Evolutionary conservation across 2,888 invertebrate genomes (phyloP).

Genomic region (Brenthis hecate): DNA sequence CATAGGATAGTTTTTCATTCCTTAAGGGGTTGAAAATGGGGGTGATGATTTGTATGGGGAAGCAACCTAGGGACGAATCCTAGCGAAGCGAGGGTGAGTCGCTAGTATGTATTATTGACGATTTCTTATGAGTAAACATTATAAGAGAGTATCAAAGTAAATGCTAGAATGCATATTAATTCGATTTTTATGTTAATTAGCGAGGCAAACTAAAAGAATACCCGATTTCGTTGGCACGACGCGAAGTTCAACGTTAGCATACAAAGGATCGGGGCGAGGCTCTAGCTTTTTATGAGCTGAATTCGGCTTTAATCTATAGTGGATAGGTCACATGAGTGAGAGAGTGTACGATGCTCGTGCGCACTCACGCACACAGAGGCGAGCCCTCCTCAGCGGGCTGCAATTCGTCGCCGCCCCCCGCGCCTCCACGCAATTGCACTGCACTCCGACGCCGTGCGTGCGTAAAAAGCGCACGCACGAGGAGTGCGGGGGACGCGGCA

Average conservation of each 20-base stretch:
- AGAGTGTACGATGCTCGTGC: slow-evolving; percentile 54
- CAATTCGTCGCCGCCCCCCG: slow-evolving; percentile 71
- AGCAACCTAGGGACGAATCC: too few species aligned
- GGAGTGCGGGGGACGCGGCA: slow-evolving; percentile 66
- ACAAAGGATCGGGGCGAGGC: slow-evolving; percentile 69
- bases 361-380: slow-evolving; percentile 72
- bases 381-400: slow-evolving; percentile 75
- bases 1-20: too few species aligned
- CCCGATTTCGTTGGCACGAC: slow-evolving; percentile 59
- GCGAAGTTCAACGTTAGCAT: slow-evolving; percentile 73
- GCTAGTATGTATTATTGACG: too few species aligned
- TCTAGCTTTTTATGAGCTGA: slow-evolving; percentile 73
- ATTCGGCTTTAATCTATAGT: slow-evolving; percentile 71
- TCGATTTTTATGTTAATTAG: slow-evolving; percentile 60
- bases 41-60: too few species aligned
- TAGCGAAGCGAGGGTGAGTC: too few species aligned
- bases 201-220: slow-evolving; percentile 57
- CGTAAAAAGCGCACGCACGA: slow-evolving; percentile 81
- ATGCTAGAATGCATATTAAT: slow-evolving; percentile 57
- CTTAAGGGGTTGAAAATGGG: too few species aligned
- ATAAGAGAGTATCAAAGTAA: slow-evolving; percentile 36
- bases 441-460: slow-evolving; percentile 75
- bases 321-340: slow-evolving; percentile 46
- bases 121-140: not conserved
- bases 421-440: slow-evolving; percentile 80